Percentiles rank a stretch among this genome's conserved stretches.
Conservation (phyloP, 2,888 invertebrate species). For the Sepiola atlantica region DNA sequence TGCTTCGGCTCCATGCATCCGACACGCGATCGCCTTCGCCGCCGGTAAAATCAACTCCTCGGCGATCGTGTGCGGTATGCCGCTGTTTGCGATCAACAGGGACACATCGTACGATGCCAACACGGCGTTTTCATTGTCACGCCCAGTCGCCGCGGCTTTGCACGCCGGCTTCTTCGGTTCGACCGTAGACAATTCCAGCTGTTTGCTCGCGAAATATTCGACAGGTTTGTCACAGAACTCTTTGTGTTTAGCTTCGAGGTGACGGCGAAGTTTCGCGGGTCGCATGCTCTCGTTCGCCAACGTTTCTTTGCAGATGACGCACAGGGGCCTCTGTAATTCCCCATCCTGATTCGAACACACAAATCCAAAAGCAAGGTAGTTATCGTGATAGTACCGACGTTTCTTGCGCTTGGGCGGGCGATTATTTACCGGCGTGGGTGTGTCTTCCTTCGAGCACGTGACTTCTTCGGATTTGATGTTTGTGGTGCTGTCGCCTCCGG, state of each 20-base stretch:
- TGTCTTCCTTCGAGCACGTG: neutral
- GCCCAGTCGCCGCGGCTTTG: neutral
- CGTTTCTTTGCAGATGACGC: neutral
- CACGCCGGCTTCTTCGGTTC: neutral
- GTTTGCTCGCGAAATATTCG: neutral
- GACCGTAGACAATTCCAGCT: neutral
- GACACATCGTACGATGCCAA: conserved; percentile 41
- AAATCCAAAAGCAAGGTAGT: neutral
- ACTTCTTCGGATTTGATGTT: neutral
- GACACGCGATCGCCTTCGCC: neutral
- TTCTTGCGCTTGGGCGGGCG: neutral
- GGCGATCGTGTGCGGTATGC: neutral
- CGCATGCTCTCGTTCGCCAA: neutral
- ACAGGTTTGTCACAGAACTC: conserved; percentile 10
- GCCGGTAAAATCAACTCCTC: conserved; percentile 38
- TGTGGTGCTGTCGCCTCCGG: neutral
- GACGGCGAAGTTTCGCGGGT: conserved; percentile 1
- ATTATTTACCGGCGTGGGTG: neutral
- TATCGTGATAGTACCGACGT: neutral
- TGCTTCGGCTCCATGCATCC: neutral
- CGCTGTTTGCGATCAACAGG: neutral
- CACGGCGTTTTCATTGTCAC: neutral
- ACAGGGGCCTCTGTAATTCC: neutral
- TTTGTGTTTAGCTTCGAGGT: conserved; percentile 4
- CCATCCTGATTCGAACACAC: neutral